Base-by-base conservation (phyloP, 2,797 vertebrate genomes). In the Danio choprae region DNA sequence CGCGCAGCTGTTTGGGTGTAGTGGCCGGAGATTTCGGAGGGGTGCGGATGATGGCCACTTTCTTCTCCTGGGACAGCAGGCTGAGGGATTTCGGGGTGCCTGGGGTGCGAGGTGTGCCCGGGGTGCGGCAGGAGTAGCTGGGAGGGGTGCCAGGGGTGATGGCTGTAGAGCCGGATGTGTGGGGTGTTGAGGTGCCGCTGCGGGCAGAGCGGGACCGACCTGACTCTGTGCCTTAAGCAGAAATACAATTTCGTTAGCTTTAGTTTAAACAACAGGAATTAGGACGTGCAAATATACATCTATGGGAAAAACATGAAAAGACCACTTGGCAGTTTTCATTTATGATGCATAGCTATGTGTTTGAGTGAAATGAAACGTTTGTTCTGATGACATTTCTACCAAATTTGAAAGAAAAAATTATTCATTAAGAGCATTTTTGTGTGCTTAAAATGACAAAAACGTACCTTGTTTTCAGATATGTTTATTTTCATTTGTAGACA, bases 11-110 rank as follows among this genome's bases (percentile, higher is more conserved):
- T 91, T 99, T 99, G 15, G 97, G 95, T n/a, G 97, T 97, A 48
- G 93, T 94, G 8, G 94, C 96, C 0, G 98, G 98, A n/a, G 98
- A 99, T 90, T 99, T 99, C 20, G 98, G 98, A 73, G 98, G 98
- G 41, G 98, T 99, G 87, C 95, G 96, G 65, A 98, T 93, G 87
- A 99, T 92, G 7, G 97, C 98, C 58, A 98, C 95, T 90, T 96
- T 98, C 91, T 97, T 96, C 89, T 99, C 97, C 84, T 96, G 95
- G 84, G 95, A 95, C 77, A 97, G 94, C 90, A 97, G 88, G 88
- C 97, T 97, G 82, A 96, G 96, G 84, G 98, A 99, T 84, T 92
- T 96, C 59, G 95, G 95, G 7, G 95, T 96, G 69, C 95, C 95
- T 6, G 95, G 95, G 38, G 87, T 88, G 13, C 90, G 93, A 46